Percentiles rank a stretch among this genome's conserved stretches.
phyloP scores from a whole-genome alignment of 2,888 invertebrate species.

The Eudemis profundana region DNA sequence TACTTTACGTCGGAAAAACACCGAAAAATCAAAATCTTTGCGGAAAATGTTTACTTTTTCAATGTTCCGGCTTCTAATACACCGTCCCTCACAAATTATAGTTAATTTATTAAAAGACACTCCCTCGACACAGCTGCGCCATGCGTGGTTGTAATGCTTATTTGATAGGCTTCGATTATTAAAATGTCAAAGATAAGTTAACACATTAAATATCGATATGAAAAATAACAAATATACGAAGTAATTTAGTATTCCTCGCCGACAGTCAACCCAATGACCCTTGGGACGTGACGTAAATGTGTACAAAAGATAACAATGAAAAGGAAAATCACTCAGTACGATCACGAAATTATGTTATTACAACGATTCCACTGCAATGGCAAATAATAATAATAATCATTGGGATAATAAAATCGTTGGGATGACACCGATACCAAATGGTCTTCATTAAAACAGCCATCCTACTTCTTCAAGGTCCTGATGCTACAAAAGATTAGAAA shows the following conservation, averaged over 20 bases:
- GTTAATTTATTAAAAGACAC: neutral
- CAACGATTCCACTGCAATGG: slow-evolving; percentile 25
- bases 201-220: neutral
- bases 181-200: slow-evolving; percentile 1
- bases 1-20: no score
- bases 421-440: neutral
- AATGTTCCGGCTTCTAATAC: no score
- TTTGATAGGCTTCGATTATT: neutral
- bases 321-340: slow-evolving; percentile 38
- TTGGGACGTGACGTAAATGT: slow-evolving; percentile 35
- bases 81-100: no score
- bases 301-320: slow-evolving; percentile 41
- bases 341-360: slow-evolving; percentile 27
- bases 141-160: neutral
- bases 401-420: no score
- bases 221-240: slow-evolving; percentile 12
- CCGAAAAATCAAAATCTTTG: no score
- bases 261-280: slow-evolving; percentile 37
- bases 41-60: no score
- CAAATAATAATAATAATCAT: slow-evolving; percentile 1
- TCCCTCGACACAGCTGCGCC: neutral
- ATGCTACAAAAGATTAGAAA: neutral
- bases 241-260: slow-evolving; percentile 26
- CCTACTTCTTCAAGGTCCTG: neutral
- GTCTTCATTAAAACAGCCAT: slow-evolving; percentile 1